These are phyloP conservation scores for Cardiocondyla obscurior DNA, from an alignment of 1,140 invertebrate species.

Conservation along the genomic window DNA sequence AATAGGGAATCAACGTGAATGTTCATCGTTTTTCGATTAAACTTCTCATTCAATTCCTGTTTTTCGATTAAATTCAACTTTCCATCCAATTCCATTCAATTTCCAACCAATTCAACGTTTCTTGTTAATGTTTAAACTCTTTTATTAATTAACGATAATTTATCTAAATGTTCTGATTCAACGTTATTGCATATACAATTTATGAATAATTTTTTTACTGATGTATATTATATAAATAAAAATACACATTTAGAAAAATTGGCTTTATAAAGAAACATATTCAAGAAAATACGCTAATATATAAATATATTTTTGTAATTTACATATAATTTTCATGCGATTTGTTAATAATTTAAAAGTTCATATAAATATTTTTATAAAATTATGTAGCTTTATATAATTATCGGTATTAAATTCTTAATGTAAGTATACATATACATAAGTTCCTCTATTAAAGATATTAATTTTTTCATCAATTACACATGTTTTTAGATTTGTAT, in stretches of 20 bases:
- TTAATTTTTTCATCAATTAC: background rate
- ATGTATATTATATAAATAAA: background rate
- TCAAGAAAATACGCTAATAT: background rate
- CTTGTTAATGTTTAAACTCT: too few species aligned
- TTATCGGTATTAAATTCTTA: constrained; percentile 6
- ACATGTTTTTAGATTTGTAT: background rate
- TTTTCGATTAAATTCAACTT: too few species aligned
- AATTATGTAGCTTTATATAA: background rate
- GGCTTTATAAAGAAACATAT: background rate
- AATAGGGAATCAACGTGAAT: too few species aligned
- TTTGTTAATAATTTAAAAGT: background rate
- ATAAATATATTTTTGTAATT: background rate
- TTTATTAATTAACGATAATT: too few species aligned
- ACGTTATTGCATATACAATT: background rate
- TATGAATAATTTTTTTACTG: background rate
- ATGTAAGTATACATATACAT: background rate
- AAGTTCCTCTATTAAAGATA: background rate
- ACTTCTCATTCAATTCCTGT: too few species aligned
- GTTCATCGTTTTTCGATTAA: too few species aligned
- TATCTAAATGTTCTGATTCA: too few species aligned
- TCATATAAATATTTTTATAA: constrained; percentile 21
- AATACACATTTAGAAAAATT: background rate
- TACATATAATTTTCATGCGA: background rate
- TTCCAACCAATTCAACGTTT: too few species aligned
- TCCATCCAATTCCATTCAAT: too few species aligned